Conservation (phyloP, 2,113 vertebrate species). For the Dicrurus megarhynchus region DNA sequence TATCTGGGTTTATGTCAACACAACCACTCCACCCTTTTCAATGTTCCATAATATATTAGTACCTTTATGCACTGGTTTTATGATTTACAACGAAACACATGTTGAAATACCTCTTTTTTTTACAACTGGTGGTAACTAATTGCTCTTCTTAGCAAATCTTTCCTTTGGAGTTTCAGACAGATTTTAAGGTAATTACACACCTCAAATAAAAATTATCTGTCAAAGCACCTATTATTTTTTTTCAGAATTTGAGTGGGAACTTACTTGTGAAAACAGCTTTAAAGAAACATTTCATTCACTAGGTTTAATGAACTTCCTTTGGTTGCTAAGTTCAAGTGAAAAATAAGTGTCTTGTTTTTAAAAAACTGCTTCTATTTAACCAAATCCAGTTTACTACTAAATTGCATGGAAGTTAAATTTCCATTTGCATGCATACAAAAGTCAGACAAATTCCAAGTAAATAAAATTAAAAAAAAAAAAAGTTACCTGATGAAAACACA, state of each 20-base stretch:
- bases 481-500: neutral
- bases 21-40: neutral
- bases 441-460: neutral
- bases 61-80: neutral
- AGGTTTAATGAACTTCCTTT: neutral
- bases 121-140: neutral
- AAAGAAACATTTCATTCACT: neutral
- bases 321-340: neutral
- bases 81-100: neutral
- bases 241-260: neutral
- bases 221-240: neutral
- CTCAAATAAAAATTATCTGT: neutral
- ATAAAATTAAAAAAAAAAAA: neutral
- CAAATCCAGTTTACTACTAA: neutral
- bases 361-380: neutral
- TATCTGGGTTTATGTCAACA: neutral
- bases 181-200: neutral
- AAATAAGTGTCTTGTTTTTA: neutral
- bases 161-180: neutral
- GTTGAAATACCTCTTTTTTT: neutral
- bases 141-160: neutral
- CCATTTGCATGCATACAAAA: neutral
- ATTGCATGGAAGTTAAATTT: neutral
- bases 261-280: neutral
- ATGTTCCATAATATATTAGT: neutral